Conservation (phyloP, 2,888 invertebrate genomes). For the Cephalotes varians region DNA sequence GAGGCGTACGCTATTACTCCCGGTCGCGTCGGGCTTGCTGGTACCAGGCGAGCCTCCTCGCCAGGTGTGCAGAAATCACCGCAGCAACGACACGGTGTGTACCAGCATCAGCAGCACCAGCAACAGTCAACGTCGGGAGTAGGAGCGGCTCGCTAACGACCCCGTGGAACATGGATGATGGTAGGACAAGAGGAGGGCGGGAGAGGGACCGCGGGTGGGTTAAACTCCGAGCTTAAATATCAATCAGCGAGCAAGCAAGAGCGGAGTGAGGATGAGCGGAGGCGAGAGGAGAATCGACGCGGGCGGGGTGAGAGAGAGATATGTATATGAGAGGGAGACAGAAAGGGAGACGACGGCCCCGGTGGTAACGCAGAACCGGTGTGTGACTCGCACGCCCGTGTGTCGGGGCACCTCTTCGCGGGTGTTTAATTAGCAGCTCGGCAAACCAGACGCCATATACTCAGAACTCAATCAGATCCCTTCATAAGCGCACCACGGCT, state of each 20-base stretch:
- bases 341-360: slow-evolving; percentile 42
- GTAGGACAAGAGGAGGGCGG: slow-evolving; percentile 57
- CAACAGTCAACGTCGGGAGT: slow-evolving; percentile 62
- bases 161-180: slow-evolving; percentile 77
- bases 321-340: slow-evolving; percentile 43
- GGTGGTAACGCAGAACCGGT: slow-evolving; percentile 69
- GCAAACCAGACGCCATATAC: slow-evolving; percentile 84
- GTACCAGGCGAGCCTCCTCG: slow-evolving; percentile 58
- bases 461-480: slow-evolving; percentile 86
- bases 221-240: slow-evolving; percentile 82
- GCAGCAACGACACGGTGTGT: slow-evolving; percentile 72
- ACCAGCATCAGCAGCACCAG: slow-evolving; percentile 71
- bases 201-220: slow-evolving; percentile 72
- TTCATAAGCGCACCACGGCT: slow-evolving; percentile 81
- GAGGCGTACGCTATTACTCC: slow-evolving; percentile 75
- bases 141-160: slow-evolving; percentile 81
- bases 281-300: slow-evolving; percentile 57
- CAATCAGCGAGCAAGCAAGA: slow-evolving; percentile 80
- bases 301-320: slow-evolving; percentile 45
- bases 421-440: slow-evolving; percentile 85
- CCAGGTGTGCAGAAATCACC: slow-evolving; percentile 81
- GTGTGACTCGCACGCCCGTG: slow-evolving; percentile 73
- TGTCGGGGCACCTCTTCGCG: slow-evolving; percentile 78
- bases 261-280: slow-evolving; percentile 54
- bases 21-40: slow-evolving; percentile 65